Conservation (phyloP, 2,888 invertebrate species). For the Stenodema calcarata region DNA sequence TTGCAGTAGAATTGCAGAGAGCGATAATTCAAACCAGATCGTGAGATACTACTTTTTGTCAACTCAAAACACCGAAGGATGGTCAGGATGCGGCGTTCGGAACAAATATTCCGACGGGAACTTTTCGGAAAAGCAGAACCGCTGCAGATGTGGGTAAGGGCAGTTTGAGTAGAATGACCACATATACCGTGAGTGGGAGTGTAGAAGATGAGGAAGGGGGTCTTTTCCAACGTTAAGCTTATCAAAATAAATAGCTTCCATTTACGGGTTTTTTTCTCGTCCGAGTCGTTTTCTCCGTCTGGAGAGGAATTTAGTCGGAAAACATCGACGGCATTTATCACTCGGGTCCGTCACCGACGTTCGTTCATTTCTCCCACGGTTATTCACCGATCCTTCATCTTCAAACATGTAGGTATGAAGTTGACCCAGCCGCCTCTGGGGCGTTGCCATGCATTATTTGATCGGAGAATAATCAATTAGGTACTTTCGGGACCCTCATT, state of each 20-base stretch:
- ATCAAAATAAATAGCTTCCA: neutral
- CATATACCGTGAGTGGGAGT: neutral
- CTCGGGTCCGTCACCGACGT: neutral
- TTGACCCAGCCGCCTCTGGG: no score
- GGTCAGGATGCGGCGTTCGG: neutral
- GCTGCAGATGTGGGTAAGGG: neutral
- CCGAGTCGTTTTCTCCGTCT: neutral
- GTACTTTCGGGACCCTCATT: no score
- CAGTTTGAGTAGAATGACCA: neutral
- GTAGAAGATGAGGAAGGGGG: neutral
- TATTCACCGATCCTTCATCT: neutral
- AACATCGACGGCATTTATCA: neutral
- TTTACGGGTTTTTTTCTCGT: neutral
- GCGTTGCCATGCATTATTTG: no score
- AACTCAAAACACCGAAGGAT: neutral
- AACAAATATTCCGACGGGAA: neutral
- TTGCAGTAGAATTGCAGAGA: neutral
- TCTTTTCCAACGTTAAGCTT: neutral
- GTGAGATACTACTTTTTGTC: neutral
- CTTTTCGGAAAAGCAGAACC: neutral
- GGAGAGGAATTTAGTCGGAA: neutral
- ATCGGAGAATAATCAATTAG: no score
- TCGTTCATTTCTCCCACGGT: neutral
- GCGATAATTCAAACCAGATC: neutral
- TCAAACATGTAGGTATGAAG: neutral